phyloP scores from a whole-genome alignment of 1,140 invertebrate genomes.

The Reticulitermes speratus region DNA sequence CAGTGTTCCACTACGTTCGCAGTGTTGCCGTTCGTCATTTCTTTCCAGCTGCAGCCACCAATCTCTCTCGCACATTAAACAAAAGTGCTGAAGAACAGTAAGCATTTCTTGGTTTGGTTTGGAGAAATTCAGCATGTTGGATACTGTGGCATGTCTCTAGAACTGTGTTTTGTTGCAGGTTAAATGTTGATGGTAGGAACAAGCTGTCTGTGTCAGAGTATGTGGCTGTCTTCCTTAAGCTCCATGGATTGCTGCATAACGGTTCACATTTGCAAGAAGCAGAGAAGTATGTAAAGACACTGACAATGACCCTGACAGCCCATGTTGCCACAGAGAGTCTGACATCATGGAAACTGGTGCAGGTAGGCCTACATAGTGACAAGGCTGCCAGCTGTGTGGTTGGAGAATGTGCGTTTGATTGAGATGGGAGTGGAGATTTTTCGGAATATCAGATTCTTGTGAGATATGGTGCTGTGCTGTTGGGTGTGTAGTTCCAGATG shows the following conservation, averaged over 20 bases:
- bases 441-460: no score
- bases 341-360: conserved; percentile 66
- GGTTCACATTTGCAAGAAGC: conserved; percentile 59
- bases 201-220: conserved; percentile 68
- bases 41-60: conserved; percentile 79
- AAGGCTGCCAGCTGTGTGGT: no score
- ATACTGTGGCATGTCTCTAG: not conserved
- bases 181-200: conserved; percentile 53
- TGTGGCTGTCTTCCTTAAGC: conserved; percentile 65
- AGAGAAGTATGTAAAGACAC: conserved; percentile 56
- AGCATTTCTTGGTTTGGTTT: conserved; percentile 32
- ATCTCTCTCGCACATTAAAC: conserved; percentile 66
- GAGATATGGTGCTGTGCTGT: no score
- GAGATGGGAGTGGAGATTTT: no score
- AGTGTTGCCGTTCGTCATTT: conserved; percentile 78
- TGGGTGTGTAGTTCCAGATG: no score
- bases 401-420: no score
- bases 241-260: conserved; percentile 63
- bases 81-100: conserved; percentile 48
- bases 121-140: not conserved
- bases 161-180: conserved; percentile 41
- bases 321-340: conserved; percentile 77
- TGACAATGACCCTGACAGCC: conserved; percentile 68
- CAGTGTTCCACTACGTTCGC: conserved; percentile 81
- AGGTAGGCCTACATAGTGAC: conserved; percentile 43